Evolutionary conservation across 2,888 invertebrate genomes (phyloP).

Genomic region (Zeuzera pyrina): DNA sequence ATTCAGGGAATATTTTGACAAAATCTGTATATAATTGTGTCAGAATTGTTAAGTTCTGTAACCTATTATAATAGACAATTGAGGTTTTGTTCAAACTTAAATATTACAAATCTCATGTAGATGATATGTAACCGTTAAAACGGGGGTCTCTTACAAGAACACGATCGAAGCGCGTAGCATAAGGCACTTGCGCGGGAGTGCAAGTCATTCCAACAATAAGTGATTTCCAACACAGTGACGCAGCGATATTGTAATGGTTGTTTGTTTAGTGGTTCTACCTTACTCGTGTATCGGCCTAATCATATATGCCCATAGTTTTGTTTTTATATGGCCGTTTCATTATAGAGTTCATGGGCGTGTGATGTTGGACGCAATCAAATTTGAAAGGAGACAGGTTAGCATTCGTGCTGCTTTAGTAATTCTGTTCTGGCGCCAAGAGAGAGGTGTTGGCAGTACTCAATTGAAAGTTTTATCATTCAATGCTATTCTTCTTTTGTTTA

Average conservation of each 20-base stretch:
- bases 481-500: conserved; percentile 24
- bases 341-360: conserved; percentile 71
- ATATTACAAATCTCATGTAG: conserved; percentile 12
- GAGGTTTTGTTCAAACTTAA: too few relatives aligned
- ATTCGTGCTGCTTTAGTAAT: conserved; percentile 55
- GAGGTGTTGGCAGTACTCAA: conserved; percentile 46
- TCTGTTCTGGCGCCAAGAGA: conserved; percentile 57
- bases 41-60: too few relatives aligned
- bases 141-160: conserved; percentile 25
- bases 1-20: too few relatives aligned
- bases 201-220: conserved; percentile 70
- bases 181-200: conserved; percentile 51
- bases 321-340: conserved; percentile 68
- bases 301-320: conserved; percentile 72
- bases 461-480: conserved; percentile 32
- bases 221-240: conserved; percentile 69
- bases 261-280: conserved; percentile 73
- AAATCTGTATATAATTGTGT: too few relatives aligned
- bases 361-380: conserved; percentile 69
- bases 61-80: too few relatives aligned
- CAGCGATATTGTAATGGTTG: conserved; percentile 66
- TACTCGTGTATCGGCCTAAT: conserved; percentile 71
- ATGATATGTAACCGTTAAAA: conserved; percentile 25
- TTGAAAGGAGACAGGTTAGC: conserved; percentile 66
- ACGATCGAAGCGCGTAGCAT: conserved; percentile 30